Conservation (phyloP, 1,140 invertebrate genomes). For the Drosophila kikkawai region DNA sequence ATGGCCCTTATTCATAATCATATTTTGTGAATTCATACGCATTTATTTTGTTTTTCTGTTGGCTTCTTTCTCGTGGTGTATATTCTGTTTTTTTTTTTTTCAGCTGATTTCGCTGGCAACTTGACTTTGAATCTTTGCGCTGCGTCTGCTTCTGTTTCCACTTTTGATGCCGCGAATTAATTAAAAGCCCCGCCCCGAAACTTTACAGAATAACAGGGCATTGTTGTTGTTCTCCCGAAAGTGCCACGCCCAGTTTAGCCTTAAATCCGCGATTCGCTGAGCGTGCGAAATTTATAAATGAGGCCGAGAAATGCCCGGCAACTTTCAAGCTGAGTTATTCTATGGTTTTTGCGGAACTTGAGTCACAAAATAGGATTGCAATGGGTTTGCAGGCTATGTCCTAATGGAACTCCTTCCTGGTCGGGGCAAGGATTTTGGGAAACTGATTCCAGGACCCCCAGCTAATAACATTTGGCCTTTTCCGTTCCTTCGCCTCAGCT, state of each 20-base stretch:
- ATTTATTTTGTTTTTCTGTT: constrained; percentile 29
- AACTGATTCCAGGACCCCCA: constrained; percentile 31
- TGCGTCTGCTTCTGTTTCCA: constrained; percentile 33
- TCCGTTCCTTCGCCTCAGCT: constrained; percentile 39
- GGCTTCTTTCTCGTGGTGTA: constrained; percentile 13
- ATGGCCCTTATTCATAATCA: constrained; percentile 77
- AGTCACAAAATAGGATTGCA: constrained; percentile 48
- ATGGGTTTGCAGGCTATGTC: constrained; percentile 29
- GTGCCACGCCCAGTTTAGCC: constrained; percentile 38
- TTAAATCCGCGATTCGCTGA: constrained; percentile 48
- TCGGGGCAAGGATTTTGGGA: constrained; percentile 8
- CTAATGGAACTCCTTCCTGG: constrained; percentile 17
- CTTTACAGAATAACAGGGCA: constrained; percentile 61
- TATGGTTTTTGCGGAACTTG: constrained; percentile 25
- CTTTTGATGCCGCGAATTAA: constrained; percentile 65
- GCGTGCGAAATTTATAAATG: constrained; percentile 51
- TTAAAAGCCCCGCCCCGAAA: constrained; percentile 66
- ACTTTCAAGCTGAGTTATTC: constrained; percentile 42
- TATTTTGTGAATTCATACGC: constrained; percentile 55
- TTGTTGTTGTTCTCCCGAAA: constrained; percentile 49
- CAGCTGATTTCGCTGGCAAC: constrained; percentile 53
- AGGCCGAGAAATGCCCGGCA: constrained; percentile 12
- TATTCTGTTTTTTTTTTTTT: constrained; percentile 12
- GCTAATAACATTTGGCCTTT: constrained; percentile 62
- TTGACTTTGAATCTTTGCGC: constrained; percentile 69